Evolutionary conservation across 2,888 invertebrate genomes (phyloP), one percentile per base, ranked within the genome.

Genomic region (Phengaris arion): DNA sequence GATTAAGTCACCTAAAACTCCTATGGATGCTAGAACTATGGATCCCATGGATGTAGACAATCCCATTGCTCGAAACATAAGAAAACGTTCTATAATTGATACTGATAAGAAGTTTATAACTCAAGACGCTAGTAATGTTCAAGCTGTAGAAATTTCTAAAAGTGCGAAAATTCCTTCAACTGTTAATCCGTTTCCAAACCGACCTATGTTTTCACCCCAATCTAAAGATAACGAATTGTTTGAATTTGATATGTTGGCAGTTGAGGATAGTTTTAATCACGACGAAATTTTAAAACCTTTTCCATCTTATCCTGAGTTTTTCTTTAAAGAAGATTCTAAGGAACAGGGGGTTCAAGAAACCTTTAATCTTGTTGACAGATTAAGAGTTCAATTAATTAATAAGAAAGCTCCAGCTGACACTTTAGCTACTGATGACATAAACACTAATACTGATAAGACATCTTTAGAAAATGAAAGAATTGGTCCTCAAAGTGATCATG

Each of bases 271-370:
- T 68, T 96, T 96, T 81, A 95, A 95, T 81, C 94, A 94, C 59
- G 95, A 95, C 77, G 96, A 96, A 81, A 92, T 95, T 64, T 93
- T 94, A 83, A 95, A 95, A 82, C 95, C 96, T 0, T 96, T 96
- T 85, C 94, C 95, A 7, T 95, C 96, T 77, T 95, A 94, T 79
- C 95, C 95, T 69, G 95, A 96, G 79, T 94, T 95, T 83, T 90
- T 96, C 79, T 96, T 96, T 83, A 96, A 96, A 83, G 96, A 96
- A 84, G 97, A 97, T 84, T 95, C 96, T 3, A 96, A 96, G 84
- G 98, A 98, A 86, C 94, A 93, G 81, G 96, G 96, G 81, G 96
- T 97, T 0, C 94, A 97, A 78, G 98, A 97, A 85, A 98, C 98
- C 0, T 91, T 97, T 77, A 96, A 97, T 89, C 93, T 98, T 51